Evolutionary conservation across 2,113 vertebrate genomes (phyloP), one percentile per base, ranked within the genome.

Genomic region (Grammomys dolichurus): DNA sequence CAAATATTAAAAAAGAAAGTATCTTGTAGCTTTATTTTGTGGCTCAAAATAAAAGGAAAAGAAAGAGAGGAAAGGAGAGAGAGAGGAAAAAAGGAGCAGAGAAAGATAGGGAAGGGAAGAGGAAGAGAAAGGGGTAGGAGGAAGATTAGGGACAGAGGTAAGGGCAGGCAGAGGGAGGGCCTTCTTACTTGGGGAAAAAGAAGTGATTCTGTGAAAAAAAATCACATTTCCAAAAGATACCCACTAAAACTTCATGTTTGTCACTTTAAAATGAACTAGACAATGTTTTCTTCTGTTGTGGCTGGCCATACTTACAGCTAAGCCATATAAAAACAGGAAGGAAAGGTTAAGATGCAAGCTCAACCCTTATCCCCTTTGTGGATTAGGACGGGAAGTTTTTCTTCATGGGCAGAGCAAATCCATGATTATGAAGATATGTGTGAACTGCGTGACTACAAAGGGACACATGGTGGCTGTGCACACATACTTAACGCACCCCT

Each of bases 1-100:
- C 46, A 95, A 92, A 92, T 65, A 84, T 8, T 89, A 36, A 89
- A 87, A 88, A 88, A 11, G 46, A 84, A 86, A 65, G 4, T 58
- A 36, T 56, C 54, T 87, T 80, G 48, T 8, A 93, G 19, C 7
- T 22, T 93, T 91, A 91, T 75, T 92, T 88, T 89, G 60, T 36
- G 46, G 9, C 58, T 96, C 26, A 80, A 95, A 89, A 85, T 80
- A 80, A 58, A 51, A 63, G 11, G 1, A 11, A 67, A 48, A 31
- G 2, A 8, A 48, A 58, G 51, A 7, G 24, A 54, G 24, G 2
- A 17, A 20, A 86, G 51, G 72, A 70, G 56, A 70, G 20, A 46
- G 40, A 46, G 17, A 8, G 40, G 24, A 17, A 16, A 0, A 22
- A 5, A 26, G 8, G 40, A 1, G 1, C 0, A 36, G 69, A 40